These are phyloP conservation scores for Lepidurus packardi DNA, from an alignment of 1,140 invertebrate species.

Conservation along the genomic window DNA sequence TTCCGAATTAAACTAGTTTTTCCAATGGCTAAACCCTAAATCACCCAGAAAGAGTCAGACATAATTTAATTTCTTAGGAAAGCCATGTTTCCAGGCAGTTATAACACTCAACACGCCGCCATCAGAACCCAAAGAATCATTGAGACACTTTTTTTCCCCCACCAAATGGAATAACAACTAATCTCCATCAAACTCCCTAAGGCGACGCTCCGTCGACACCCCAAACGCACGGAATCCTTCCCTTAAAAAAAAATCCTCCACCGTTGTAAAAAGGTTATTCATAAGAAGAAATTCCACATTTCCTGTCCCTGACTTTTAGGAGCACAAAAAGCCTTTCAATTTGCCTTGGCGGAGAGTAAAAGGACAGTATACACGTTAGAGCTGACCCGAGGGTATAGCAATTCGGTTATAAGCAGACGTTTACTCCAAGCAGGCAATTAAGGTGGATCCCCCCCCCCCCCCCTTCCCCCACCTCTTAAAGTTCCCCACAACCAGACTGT, in stretches of 20 bases:
- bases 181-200: no score
- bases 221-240: no score
- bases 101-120: no score
- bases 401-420: conserved; percentile 8
- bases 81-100: no score
- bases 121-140: no score
- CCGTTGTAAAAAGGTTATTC: background rate
- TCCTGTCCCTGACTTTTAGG: background rate
- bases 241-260: background rate
- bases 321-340: conserved; percentile 1
- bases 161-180: no score
- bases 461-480: background rate
- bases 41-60: no score
- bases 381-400: background rate
- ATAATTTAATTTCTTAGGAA: no score
- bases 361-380: background rate
- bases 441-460: background rate
- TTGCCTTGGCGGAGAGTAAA: background rate
- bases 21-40: no score
- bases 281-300: background rate
- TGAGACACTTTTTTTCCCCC: no score
- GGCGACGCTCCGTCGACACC: no score
- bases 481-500: background rate
- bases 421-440: conserved; percentile 1
- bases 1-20: no score